Base-by-base conservation (phyloP, 2,113 vertebrate genomes). In the Dryoscopus gambensis region DNA sequence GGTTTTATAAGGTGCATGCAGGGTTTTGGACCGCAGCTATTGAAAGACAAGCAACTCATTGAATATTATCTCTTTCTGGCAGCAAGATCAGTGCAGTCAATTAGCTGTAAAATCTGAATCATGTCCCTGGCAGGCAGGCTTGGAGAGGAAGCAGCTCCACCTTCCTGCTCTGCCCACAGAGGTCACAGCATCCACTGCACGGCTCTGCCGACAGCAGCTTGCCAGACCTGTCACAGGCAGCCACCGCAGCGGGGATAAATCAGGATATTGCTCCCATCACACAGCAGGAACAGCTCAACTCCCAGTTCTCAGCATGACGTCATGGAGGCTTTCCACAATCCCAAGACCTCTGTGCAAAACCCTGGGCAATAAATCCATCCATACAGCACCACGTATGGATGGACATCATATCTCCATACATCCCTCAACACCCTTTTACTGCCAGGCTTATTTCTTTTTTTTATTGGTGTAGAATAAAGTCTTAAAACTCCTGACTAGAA, bases 51-150 rank as follows among this genome's bases (percentile, higher is more conserved):
- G 71, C 28, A 0, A 87, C 39, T 92, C 68, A 73, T 77, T 86
- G 71, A 88, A 80, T 76, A 57, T 90, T 76, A 95, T 77, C 75
- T 71, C 50, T 88, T 94, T 73, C 95, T 97, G 96, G 95, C 95
- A 96, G 59, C 59, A 65, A 88, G 82, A 95, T 76, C 75, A 82
- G 88, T 6, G 17, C 84, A 87, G 88, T 86, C 92, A 87, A 80
- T 84, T 94, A 94, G 47, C 92, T 92, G 88, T 84, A 94, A 97
- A 83, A 90, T 80, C 79, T 95, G 88, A 96, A 95, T 92, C 85
- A 92, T 53, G 71, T 76, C 94, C 65, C 94, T 94, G 90, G 83
- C 95, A 96, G 82, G 16, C 82, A 90, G 63, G 71, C 88, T 94
- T 0, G 0, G 67, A 28, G 90, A 92, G 85, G 94, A 96, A 96